Evolutionary conservation across 1,140 invertebrate genomes (phyloP).

Genomic region (Zaprionus tsacasi): DNA sequence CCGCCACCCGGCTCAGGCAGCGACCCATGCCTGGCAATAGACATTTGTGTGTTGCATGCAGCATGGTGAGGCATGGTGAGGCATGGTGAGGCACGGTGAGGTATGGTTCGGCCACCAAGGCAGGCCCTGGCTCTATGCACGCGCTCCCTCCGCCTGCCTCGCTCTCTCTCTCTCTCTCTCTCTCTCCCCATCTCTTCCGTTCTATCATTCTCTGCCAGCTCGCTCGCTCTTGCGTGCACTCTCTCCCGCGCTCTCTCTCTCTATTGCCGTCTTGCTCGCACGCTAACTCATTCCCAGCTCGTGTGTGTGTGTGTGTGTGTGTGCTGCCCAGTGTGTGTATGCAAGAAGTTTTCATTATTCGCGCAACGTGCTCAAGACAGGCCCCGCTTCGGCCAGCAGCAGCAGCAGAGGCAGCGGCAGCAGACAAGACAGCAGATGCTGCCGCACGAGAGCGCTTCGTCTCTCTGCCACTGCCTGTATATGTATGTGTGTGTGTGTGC

Average conservation of each 20-base stretch:
- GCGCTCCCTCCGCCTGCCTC: constrained; percentile 12
- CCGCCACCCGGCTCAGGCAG: constrained; percentile 27
- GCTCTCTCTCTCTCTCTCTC: constrained; percentile 3
- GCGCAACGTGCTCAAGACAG: constrained; percentile 71
- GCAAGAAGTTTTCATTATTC: constrained; percentile 79
- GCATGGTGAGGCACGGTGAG: constrained; percentile 24
- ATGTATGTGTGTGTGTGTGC: constrained; percentile 19
- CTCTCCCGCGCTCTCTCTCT: constrained; percentile 9
- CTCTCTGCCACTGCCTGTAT: constrained; percentile 17
- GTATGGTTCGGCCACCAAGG: constrained; percentile 19
- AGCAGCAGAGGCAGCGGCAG: constrained; percentile 20
- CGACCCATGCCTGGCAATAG: constrained; percentile 51
- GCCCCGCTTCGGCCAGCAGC: constrained; percentile 69
- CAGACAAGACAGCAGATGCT: constrained; percentile 21
- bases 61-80: neutral
- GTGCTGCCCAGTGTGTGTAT: constrained; percentile 31
- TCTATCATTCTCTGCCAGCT: constrained; percentile 20
- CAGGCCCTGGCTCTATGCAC: constrained; percentile 45
- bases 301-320: neutral
- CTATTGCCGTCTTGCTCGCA: constrained; percentile 34
- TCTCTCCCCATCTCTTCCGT: neutral
- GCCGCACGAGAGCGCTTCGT: constrained; percentile 37
- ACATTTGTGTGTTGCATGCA: constrained; percentile 32
- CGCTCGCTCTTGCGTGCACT: constrained; percentile 27
- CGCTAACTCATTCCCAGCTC: constrained; percentile 10